Evolutionary conservation across 2,113 vertebrate species (phyloP), one percentile per base, ranked within the genome.

Genomic region (Vidua macroura): DNA sequence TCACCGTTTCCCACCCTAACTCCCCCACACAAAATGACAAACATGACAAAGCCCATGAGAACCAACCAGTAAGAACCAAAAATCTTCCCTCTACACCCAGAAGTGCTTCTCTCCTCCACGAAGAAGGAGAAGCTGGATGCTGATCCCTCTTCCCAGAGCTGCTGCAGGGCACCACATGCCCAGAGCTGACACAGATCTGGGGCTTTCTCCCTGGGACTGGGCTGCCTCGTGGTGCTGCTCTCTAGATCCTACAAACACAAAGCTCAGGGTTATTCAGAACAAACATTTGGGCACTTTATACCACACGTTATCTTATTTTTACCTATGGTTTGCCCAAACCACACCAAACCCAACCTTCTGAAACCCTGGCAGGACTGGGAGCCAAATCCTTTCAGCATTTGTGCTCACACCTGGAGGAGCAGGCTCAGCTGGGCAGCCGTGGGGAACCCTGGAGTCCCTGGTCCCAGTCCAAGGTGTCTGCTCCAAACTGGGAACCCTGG

Each of bases 171-270:
- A 25, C 4, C 39, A 15, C 30, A 10, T 1, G 2, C 27, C 2
- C 1, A 8, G 69, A 2, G 18, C 62, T 7, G 24, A 3, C 74
- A 24, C 6, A 5, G 2, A 8, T 0, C 2, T 10, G 39, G 23
- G 39, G 20, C 13, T 59, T 1, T 37, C 6, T 8, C 52, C 6
- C 5, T 1, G 7, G 22, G 0, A 19, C 16, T 0, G 28, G 70
- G n/a, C 3, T n/a, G 41, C 3, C 33, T 23, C 5, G 1, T 3
- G 31, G 12, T 15, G 1, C 37, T 51, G 17, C 15, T 14, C 15
- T 13, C 53, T 24, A 9, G 11, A 58, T 10, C 41, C 60, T 3
- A 8, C 0, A n/a, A 59, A 51, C 35, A 72, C 24, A 59, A 30
- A 72, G 35, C 39, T 21, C 64, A 62, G 30, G 56, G 21, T 33